Conservation (phyloP, 2,888 invertebrate species). For the Aethes cnicana region DNA sequence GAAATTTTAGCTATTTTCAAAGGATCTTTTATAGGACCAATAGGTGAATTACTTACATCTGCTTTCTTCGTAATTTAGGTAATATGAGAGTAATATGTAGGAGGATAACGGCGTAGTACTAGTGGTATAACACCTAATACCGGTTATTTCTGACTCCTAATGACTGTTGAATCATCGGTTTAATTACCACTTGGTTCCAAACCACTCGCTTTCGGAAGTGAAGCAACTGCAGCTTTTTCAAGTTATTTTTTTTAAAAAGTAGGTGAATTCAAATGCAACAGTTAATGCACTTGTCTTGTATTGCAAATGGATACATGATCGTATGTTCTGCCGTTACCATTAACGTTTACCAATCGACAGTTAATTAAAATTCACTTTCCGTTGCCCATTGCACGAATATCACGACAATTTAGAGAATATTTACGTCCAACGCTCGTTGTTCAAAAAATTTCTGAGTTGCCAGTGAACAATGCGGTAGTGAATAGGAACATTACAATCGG, state of each 20-base stretch:
- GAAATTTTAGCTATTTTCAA: too few species aligned
- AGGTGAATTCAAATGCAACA: not conserved
- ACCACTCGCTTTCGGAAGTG: not conserved
- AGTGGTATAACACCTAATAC: not conserved
- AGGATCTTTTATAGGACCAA: too few species aligned
- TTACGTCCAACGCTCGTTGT: not conserved
- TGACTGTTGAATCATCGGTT: slow-evolving; percentile 2
- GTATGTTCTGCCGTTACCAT: slow-evolving; percentile 43
- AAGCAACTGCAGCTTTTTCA: not conserved
- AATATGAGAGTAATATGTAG: too few species aligned
- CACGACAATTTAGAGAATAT: not conserved
- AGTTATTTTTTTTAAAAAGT: slow-evolving; percentile 18
- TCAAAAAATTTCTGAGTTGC: not conserved
- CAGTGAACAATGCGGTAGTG: not conserved
- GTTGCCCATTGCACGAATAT: slow-evolving; percentile 4
- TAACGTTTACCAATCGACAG: slow-evolving; percentile 45
- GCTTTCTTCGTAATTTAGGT: slow-evolving; percentile 8
- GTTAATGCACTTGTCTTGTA: not conserved
- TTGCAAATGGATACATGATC: slow-evolving; percentile 22
- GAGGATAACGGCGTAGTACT: not conserved
- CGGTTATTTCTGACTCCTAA: not conserved
- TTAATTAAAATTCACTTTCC: slow-evolving; percentile 38
- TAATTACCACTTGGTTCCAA: not conserved
- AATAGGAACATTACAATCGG: not conserved
- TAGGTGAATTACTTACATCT: not conserved